Percentiles rank a stretch among this genome's conserved stretches.
Evolutionary conservation across 2,797 vertebrate species (phyloP).

Genomic region (Tolypeutes matacus): DNA sequence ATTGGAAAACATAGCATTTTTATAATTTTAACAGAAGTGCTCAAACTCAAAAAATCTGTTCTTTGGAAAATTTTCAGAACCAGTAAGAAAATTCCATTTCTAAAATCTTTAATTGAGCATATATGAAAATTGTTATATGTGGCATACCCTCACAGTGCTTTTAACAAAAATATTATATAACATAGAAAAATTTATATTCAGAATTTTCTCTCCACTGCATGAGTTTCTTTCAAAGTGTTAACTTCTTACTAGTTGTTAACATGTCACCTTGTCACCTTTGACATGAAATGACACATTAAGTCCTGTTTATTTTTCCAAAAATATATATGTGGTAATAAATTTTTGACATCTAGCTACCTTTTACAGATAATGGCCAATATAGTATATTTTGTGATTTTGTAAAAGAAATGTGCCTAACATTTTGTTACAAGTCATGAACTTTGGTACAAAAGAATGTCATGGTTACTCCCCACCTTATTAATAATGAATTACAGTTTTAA

Average conservation of each 20-base stretch:
- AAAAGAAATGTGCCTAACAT: background rate
- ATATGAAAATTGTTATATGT: background rate
- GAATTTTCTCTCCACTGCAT: background rate
- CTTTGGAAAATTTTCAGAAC: constrained; percentile 7
- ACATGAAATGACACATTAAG: background rate
- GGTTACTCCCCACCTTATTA: background rate
- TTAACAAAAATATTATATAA: constrained; percentile 33
- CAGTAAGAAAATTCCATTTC: constrained; percentile 13
- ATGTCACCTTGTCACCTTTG: constrained; percentile 2
- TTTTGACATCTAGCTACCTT: background rate
- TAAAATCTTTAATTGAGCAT: constrained; percentile 48
- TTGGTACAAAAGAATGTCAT: background rate
- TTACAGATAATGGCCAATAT: background rate
- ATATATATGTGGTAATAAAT: constrained; percentile 29
- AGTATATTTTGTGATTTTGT: background rate
- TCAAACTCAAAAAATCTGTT: background rate
- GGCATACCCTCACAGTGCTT: background rate
- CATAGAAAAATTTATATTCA: background rate
- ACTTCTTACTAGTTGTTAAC: constrained; percentile 41
- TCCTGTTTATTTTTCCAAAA: background rate
- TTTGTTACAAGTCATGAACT: background rate
- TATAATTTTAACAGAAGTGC: background rate
- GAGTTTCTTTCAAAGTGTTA: constrained; percentile 37
- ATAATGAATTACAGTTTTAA: background rate
- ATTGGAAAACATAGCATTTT: background rate